Conservation (phyloP, 2,797 vertebrate species). For the Tarsius wallacei region DNA sequence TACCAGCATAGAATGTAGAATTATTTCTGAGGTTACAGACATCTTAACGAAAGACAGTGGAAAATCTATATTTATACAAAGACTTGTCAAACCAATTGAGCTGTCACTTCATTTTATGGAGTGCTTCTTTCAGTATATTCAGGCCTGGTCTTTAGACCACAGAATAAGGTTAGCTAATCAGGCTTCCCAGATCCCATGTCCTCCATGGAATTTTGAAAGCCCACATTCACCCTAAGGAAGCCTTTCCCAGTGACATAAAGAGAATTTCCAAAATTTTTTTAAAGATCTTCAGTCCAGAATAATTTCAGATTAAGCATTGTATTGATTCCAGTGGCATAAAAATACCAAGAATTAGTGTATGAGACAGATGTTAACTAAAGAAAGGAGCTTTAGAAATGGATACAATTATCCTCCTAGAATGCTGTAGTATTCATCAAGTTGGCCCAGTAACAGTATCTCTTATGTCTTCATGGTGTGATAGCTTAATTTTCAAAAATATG, state of each 20-base stretch:
- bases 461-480: not conserved
- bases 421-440: not conserved
- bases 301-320: slow-evolving; percentile 20
- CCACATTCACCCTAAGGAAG: not conserved
- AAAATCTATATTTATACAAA: slow-evolving; percentile 51
- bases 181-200: slow-evolving; percentile 62
- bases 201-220: not conserved
- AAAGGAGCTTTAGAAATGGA: not conserved
- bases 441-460: not conserved
- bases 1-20: not conserved
- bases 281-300: slow-evolving; percentile 48
- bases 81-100: not conserved
- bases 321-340: not conserved
- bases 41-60: slow-evolving; percentile 1
- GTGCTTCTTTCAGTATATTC: not conserved
- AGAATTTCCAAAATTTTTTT: slow-evolving; percentile 7
- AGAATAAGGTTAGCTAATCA: not conserved
- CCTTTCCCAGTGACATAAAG: slow-evolving; percentile 3
- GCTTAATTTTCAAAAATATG: not conserved
- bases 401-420: not conserved
- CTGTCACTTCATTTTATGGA: slow-evolving; percentile 32
- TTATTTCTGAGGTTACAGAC: slow-evolving; percentile 65
- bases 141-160: slow-evolving; percentile 43
- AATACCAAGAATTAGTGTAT: slow-evolving; percentile 2
- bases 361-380: slow-evolving; percentile 1